A percentile compares a stretch with the other conserved stretches of the same genome.
Evolutionary conservation across 2,113 vertebrate genomes (phyloP).

Genomic region (Puntigrus tetrazona): DNA sequence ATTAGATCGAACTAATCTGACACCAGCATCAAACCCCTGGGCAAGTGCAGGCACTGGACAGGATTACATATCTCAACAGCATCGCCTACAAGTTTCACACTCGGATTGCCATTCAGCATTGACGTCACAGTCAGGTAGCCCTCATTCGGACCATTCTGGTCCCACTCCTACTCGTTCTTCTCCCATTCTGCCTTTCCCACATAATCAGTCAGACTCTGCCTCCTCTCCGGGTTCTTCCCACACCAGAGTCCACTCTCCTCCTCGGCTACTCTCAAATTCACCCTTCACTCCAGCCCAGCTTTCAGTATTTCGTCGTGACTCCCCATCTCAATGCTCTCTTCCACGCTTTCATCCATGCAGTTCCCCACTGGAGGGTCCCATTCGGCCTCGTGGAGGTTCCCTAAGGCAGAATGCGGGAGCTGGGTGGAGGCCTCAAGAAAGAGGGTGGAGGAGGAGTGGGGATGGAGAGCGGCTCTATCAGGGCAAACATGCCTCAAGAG

Average conservation of each 20-base stretch:
- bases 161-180: conserved; percentile 57
- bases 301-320: conserved; percentile 75
- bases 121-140: conserved; percentile 56
- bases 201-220: conserved; percentile 66
- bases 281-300: conserved; percentile 73
- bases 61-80: conserved; percentile 54
- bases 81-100: conserved; percentile 51
- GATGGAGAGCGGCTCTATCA: conserved; percentile 77
- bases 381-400: conserved; percentile 71
- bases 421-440: conserved; percentile 59
- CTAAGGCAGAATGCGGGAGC: conserved; percentile 69
- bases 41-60: conserved; percentile 24
- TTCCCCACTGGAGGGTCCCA: conserved; percentile 64
- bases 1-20: conserved; percentile 36
- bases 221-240: conserved; percentile 73
- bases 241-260: conserved; percentile 70
- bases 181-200: conserved; percentile 60
- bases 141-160: conserved; percentile 61
- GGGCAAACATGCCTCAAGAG: conserved; percentile 78
- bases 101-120: conserved; percentile 50
- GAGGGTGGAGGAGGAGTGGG: conserved; percentile 60
- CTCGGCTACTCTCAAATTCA: conserved; percentile 72
- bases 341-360: conserved; percentile 67
- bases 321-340: conserved; percentile 77
- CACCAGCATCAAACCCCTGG: conserved; percentile 41